Evolutionary conservation across 2,113 vertebrate species (phyloP).

Genomic region (Alligator sinensis): DNA sequence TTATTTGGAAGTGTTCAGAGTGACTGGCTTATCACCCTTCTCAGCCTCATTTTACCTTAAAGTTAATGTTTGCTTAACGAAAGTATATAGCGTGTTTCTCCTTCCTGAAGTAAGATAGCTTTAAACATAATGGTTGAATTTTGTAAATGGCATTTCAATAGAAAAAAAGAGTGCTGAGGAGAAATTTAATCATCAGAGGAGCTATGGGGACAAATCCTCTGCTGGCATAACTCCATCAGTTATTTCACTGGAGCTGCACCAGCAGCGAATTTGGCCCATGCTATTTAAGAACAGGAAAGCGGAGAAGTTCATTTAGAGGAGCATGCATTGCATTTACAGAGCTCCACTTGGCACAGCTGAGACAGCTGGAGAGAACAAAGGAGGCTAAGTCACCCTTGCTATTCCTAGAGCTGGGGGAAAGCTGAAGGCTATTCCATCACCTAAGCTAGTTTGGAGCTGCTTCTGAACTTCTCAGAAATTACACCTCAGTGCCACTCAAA

Average conservation of each 20-base stretch:
- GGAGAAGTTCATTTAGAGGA: background rate
- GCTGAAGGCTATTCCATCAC: background rate
- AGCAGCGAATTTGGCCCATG: background rate
- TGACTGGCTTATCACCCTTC: conserved; percentile 71
- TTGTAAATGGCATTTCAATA: conserved; percentile 17
- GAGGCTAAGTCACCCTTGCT: background rate
- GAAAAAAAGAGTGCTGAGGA: background rate
- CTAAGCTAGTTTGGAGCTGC: background rate
- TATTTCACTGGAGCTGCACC: background rate
- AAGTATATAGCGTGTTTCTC: conserved; percentile 62
- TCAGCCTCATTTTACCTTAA: conserved; percentile 55
- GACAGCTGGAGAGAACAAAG: background rate
- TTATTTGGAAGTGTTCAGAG: conserved; percentile 60
- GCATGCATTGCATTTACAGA: background rate
- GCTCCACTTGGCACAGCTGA: accelerated
- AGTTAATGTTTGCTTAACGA: conserved; percentile 78
- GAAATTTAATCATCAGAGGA: background rate
- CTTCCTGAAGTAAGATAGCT: background rate
- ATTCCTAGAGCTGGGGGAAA: background rate
- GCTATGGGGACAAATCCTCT: too few relatives aligned
- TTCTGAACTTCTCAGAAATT: background rate
- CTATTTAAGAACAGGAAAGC: background rate
- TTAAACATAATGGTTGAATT: conserved; percentile 56
- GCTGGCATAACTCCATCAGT: background rate
- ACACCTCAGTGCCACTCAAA: background rate